Percentiles rank a stretch among this genome's conserved stretches.
These are phyloP conservation scores for Caracal caracal DNA, from an alignment of 2,113 vertebrate genomes.

Conservation along the genomic window DNA sequence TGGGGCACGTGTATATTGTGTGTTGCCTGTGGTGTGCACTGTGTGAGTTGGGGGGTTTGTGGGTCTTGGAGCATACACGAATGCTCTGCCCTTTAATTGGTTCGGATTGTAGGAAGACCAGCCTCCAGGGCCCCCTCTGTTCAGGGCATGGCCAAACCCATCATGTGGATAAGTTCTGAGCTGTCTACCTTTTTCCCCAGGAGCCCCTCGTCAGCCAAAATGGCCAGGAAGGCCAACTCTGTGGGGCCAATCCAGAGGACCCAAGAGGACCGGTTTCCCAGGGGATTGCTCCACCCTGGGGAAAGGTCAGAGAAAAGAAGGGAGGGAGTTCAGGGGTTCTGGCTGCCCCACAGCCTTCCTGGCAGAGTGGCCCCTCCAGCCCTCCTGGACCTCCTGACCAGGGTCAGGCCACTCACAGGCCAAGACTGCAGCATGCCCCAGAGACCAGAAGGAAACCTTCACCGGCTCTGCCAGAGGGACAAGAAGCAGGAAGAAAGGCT, in stretches of 20 bases:
- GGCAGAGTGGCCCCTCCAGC: not conserved
- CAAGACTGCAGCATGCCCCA: not conserved
- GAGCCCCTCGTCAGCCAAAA: not conserved
- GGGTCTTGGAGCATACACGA: fast-evolving
- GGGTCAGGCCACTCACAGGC: not conserved
- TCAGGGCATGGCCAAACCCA: not conserved
- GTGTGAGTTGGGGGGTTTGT: not conserved
- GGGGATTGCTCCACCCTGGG: too few relatives aligned
- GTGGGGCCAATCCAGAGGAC: not conserved
- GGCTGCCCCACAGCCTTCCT: not conserved
- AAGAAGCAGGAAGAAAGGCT: slow-evolving; percentile 71
- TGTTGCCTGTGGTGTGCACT: not conserved
- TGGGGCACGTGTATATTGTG: not conserved
- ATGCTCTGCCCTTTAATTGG: not conserved
- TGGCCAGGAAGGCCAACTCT: not conserved
- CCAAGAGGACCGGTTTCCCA: not conserved
- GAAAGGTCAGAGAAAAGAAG: not conserved
- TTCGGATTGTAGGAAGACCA: not conserved
- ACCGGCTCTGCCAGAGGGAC: slow-evolving; percentile 31
- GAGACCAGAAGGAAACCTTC: slow-evolving; percentile 67
- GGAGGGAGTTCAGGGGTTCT: not conserved
- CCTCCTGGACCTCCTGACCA: not conserved
- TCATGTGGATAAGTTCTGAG: not conserved
- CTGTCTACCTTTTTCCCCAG: not conserved
- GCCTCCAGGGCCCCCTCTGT: not conserved